Evolutionary conservation across 2,113 vertebrate genomes (phyloP), one percentile per base, ranked within the genome.

Genomic region (Tychaedon coryphoeus): DNA sequence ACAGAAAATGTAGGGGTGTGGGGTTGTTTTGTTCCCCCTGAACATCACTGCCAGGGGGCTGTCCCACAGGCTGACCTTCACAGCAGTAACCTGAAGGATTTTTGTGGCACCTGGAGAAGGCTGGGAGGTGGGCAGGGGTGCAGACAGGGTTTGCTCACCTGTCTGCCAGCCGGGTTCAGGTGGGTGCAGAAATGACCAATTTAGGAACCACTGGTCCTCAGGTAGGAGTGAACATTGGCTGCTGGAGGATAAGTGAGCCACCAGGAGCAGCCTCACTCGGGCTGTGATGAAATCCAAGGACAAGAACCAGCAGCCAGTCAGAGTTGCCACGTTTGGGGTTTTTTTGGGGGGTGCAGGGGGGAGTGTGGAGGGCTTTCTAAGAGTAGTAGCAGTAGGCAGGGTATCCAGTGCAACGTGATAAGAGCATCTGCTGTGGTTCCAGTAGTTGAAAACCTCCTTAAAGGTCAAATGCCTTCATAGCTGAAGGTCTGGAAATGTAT

Each of bases 271-370:
- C 25, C 12, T 64, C 13, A 15, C 38, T 7, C 74, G 43, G 15
- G 11, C 24, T 82, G 19, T n/a, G 78, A 14, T 72, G 56, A 70
- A 73, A 43, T 14, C 36, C 38, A 57, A 14, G 24, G 14, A 48
- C 19, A 77, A 17, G 26, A 56, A 18, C 15, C 4, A 12, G 24
- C 18, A 81, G 40, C 22, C 58, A 64, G 33, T 40, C 45, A 18
- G 18, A 51, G 19, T 6, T 65, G 20, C 31, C 31, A 47, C 5
- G 4, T 28, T 43, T 28, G 25, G 11, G 19, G 0, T 0, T 23
- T 53, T 42, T 48, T 14, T 11, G 38, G 5, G 7, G 4, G 3
- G 3, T 6, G 6, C 12, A 42, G 5, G 3, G 5, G 2, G 7
- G 6, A 4, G 3, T 4, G 5, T 23, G 17, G 26, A 38, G 16